A percentile compares a stretch with the other conserved stretches of the same genome.
These are phyloP conservation scores for Cryptoprocta ferox DNA, from an alignment of 2,797 vertebrate genomes.

Conservation along the genomic window DNA sequence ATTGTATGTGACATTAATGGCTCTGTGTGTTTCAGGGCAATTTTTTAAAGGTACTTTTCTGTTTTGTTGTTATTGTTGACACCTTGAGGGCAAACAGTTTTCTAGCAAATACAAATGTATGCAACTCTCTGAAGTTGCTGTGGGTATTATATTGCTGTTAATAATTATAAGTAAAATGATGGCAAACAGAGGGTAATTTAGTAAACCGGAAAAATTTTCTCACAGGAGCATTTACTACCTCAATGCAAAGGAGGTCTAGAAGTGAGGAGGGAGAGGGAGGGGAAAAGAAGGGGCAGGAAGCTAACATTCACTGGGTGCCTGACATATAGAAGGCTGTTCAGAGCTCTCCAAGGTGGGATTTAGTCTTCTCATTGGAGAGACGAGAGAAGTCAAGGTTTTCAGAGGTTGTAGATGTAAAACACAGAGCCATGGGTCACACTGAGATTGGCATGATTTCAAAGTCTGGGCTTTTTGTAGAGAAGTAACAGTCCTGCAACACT, in stretches of 20 bases:
- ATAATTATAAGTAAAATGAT: slow-evolving; percentile 14
- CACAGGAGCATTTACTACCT: background rate
- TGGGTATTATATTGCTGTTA: background rate
- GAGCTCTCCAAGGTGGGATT: background rate
- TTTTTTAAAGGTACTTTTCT: slow-evolving; percentile 46
- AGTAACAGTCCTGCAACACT: background rate
- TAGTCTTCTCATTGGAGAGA: background rate
- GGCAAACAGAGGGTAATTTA: background rate
- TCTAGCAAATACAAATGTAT: background rate
- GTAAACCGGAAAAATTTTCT: background rate
- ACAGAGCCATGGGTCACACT: background rate
- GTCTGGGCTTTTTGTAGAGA: background rate
- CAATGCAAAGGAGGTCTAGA: background rate
- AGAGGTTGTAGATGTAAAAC: background rate
- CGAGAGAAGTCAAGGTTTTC: background rate
- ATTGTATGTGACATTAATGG: slow-evolving; percentile 65
- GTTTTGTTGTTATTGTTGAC: slow-evolving; percentile 58
- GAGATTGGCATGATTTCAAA: background rate
- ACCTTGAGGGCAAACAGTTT: slow-evolving; percentile 24
- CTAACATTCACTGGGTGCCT: background rate
- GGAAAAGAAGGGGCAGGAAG: background rate
- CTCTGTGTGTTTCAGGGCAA: slow-evolving; percentile 33
- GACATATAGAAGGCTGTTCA: fast-evolving
- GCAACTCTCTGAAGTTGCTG: background rate
- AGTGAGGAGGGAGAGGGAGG: background rate